phyloP scores from a whole-genome alignment of 1,140 invertebrate species.

The Diachasmimorpha longicaudata region DNA sequence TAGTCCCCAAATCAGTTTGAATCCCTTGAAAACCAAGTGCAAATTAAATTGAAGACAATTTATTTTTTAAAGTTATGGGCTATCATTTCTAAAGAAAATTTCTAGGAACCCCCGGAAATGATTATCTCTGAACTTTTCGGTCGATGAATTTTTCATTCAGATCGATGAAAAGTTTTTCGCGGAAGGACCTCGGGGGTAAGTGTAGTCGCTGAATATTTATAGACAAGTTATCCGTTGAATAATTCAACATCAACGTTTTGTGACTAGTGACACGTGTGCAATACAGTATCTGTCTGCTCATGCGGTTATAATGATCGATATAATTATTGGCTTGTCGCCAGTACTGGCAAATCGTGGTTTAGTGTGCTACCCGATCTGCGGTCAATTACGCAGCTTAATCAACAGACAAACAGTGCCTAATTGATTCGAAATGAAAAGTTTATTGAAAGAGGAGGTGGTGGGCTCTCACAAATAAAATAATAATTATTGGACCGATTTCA shows the following conservation, averaged over 20 bases:
- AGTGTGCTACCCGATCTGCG: constrained; percentile 2
- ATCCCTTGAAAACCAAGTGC: too few species aligned
- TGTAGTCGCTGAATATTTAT: background rate
- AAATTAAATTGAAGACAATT: too few species aligned
- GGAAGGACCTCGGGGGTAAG: background rate
- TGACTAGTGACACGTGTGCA: background rate
- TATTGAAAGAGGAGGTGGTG: too few species aligned
- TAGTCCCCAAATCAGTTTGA: background rate
- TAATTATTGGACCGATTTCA: too few species aligned
- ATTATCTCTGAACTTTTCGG: too few species aligned
- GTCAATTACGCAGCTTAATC: constrained; percentile 11
- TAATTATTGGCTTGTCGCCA: constrained; percentile 28
- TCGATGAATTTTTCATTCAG: too few species aligned
- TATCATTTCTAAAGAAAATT: too few species aligned
- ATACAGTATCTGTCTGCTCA: constrained; percentile 7
- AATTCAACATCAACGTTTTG: background rate
- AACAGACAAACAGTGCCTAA: background rate
- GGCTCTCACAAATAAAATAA: too few species aligned
- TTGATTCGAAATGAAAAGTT: background rate
- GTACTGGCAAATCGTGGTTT: background rate
- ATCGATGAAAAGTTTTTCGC: too few species aligned
- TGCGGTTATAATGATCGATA: constrained; percentile 19
- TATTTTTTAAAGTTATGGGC: too few species aligned
- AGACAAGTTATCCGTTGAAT: background rate
- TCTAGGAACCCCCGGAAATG: too few species aligned